Evolutionary conservation across 2,888 invertebrate genomes (phyloP).

Genomic region (Yponomeuta evonymella): DNA sequence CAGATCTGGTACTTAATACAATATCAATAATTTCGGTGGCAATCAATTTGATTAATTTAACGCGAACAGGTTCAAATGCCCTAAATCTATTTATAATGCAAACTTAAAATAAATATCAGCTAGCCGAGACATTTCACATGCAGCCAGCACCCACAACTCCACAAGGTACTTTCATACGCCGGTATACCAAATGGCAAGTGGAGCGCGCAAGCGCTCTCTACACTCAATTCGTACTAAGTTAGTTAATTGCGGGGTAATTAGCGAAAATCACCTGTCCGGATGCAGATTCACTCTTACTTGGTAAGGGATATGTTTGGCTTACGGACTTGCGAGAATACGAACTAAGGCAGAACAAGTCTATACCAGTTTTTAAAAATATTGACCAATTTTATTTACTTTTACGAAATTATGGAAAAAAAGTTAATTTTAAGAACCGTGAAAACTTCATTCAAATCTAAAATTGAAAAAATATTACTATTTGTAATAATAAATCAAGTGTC

Average conservation of each 20-base stretch:
- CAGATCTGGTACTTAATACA: too few relatives aligned
- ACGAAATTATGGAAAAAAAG: too few relatives aligned
- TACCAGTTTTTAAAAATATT: too few relatives aligned
- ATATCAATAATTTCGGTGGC: too few relatives aligned
- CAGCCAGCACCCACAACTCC: not conserved
- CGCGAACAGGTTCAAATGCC: too few relatives aligned
- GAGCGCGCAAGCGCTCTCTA: constrained; percentile 71
- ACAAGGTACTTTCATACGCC: constrained; percentile 61
- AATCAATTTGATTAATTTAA: too few relatives aligned
- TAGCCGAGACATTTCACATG: not conserved
- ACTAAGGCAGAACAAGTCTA: too few relatives aligned
- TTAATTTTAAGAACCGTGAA: too few relatives aligned
- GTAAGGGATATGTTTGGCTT: not conserved
- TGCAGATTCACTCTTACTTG: constrained; percentile 51
- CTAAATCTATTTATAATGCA: not conserved
- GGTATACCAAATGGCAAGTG: constrained; percentile 71
- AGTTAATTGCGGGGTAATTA: constrained; percentile 59
- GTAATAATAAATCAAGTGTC: not conserved
- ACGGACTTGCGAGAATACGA: too few relatives aligned
- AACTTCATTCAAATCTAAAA: not conserved
- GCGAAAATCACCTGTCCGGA: constrained; percentile 40
- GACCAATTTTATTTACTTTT: too few relatives aligned
- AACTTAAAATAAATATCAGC: not conserved
- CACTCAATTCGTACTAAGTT: constrained; percentile 53
- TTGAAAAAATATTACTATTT: too few relatives aligned